phyloP scores from a whole-genome alignment of 2,113 vertebrate species.

The Otolemur garnettii region DNA sequence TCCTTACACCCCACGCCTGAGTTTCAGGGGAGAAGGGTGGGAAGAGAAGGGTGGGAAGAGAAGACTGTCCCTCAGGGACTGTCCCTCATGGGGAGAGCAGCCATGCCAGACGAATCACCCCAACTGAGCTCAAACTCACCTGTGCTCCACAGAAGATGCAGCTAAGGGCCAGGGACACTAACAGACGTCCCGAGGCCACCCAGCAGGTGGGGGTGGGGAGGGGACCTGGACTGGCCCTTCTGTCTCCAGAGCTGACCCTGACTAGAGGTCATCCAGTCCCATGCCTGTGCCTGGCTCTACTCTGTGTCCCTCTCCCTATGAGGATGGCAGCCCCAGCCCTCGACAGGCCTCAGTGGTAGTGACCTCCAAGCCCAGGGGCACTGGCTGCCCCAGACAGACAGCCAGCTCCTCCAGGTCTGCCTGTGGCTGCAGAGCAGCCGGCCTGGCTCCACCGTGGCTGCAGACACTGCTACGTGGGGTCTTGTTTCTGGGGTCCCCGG shows the following conservation, averaged over 20 bases:
- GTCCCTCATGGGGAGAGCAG: no score
- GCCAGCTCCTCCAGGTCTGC: background rate
- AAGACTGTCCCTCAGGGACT: no score
- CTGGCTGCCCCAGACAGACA: no score
- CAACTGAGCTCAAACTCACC: no score
- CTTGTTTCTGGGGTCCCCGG: background rate
- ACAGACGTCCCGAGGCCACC: background rate
- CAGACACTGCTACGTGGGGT: rapidly evolving
- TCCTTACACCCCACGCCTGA: rapidly evolving
- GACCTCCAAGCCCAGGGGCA: background rate
- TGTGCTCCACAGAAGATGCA: rapidly evolving
- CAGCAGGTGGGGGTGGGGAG: rapidly evolving
- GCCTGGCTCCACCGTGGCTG: rapidly evolving
- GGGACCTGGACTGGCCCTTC: background rate
- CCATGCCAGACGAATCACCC: no score
- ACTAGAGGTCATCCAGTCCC: background rate
- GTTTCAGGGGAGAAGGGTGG: background rate
- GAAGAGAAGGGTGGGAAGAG: background rate
- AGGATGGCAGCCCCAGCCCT: background rate
- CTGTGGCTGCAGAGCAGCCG: background rate
- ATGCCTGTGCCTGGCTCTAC: rapidly evolving
- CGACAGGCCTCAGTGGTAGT: background rate
- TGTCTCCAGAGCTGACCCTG: background rate
- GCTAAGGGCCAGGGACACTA: background rate
- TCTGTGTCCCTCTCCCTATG: rapidly evolving